A percentile compares a stretch with the other conserved stretches of the same genome.
Evolutionary conservation across 2,888 invertebrate genomes (phyloP).

Genomic region (Crepidodera aurea): DNA sequence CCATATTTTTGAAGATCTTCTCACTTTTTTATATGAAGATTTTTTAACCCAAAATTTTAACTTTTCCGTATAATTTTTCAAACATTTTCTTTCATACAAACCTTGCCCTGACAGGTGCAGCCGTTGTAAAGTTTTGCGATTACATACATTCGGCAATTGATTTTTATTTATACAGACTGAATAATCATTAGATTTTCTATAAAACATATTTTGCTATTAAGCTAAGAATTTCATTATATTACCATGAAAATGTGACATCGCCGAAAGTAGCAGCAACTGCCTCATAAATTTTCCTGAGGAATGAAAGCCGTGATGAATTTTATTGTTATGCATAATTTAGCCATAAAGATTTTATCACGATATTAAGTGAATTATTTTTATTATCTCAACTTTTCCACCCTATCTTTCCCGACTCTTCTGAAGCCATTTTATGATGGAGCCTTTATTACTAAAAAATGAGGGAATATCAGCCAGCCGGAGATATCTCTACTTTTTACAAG

Average conservation of each 20-base stretch:
- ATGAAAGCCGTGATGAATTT: slow-evolving; percentile 29
- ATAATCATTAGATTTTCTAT: no score
- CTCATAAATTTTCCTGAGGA: slow-evolving; percentile 1
- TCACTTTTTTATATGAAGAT: no score
- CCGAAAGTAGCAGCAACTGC: background rate
- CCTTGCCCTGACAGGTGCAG: no score
- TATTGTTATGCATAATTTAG: slow-evolving; percentile 35
- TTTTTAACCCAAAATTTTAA: no score
- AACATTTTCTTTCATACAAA: no score
- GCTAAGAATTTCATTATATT: background rate
- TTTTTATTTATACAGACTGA: no score
- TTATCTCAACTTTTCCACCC: slow-evolving; percentile 29
- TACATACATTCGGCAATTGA: no score
- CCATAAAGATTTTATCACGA: slow-evolving; percentile 33
- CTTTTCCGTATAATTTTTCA: no score
- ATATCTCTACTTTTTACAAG: slow-evolving; percentile 20
- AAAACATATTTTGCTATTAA: no score
- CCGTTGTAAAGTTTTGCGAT: no score
- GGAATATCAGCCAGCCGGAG: slow-evolving; percentile 1
- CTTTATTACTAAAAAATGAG: slow-evolving; percentile 30
- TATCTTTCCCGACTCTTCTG: slow-evolving; percentile 16
- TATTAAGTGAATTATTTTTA: slow-evolving; percentile 37
- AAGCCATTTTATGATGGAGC: slow-evolving; percentile 26
- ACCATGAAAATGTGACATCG: slow-evolving; percentile 1
- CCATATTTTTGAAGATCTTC: no score